Evolutionary conservation across 1,140 invertebrate genomes (phyloP), one percentile per base, ranked within the genome.

Genomic region (Brachionus sp.): DNA sequence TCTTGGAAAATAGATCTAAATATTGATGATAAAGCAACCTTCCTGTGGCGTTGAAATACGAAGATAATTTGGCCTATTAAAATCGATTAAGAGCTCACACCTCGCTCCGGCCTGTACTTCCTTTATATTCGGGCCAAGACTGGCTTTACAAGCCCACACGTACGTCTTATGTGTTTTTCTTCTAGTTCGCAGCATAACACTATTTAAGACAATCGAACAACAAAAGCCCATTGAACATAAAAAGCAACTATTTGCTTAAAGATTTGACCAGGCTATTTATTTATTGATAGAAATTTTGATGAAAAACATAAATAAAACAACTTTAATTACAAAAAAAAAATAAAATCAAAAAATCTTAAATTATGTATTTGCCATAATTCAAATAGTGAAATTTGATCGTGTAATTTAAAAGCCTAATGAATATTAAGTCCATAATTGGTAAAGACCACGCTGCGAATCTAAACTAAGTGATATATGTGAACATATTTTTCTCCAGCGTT

Each of bases 281-380:
- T 57, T 57, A 57, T 57, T 57, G 50, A 57, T 57, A 57, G 50
- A 57, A 57, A 57, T 19, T 57, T 57, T 57, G 50, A 57, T 57
- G 50, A 57, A 57, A 57, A 57, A 57, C 50, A 57, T 57, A 57
- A 57, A 57, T 57, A 57, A 57, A 57, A 57, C 50, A 57, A 57
- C 50, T 57, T 57, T 57, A 57, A 57, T 57, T 57, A 57, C n/a
- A 57, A 57, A 57, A 57, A 50, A 57, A 50, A 57, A 57, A 57
- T 9, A 57, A 50, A 50, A 19, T 23, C n/a, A 57, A 57, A 57
- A n/a, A 57, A 57, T 57, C 50, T 57, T 25, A 57, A 57, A 57
- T 57, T 57, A 57, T 57, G 50, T 25, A 57, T 57, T 57, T 57
- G 50, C 50, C 50, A 57, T 57, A 57, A 57, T 57, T 57, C 50